Percentiles rank a stretch among this genome's conserved stretches.
These are phyloP conservation scores for Hemithea aestivaria DNA, from an alignment of 2,888 invertebrate species.

Conservation along the genomic window DNA sequence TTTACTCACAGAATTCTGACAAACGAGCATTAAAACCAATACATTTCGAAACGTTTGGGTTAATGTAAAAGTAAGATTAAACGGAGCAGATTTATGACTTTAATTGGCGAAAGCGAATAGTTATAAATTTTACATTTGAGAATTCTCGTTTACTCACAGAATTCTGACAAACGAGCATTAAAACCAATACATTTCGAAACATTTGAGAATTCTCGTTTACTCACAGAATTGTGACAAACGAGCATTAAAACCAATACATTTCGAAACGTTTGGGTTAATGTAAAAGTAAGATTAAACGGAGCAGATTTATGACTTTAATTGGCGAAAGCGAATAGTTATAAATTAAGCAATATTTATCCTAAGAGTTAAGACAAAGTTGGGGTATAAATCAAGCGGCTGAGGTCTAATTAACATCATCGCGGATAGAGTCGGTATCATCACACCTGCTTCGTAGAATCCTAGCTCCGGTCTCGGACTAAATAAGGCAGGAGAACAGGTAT, in stretches of 20 bases:
- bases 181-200: too few relatives aligned
- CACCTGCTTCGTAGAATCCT: conserved; percentile 59
- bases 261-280: conserved; percentile 5
- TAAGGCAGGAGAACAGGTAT: too few relatives aligned
- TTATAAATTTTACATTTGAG: too few relatives aligned
- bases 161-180: too few relatives aligned
- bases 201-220: too few relatives aligned
- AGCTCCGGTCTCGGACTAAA: too few relatives aligned
- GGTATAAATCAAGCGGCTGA: conserved; percentile 59
- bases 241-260: conserved; percentile 1
- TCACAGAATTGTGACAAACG: too few relatives aligned
- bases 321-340: conserved; percentile 40
- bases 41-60: conserved; percentile 8
- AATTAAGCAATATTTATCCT: conserved; percentile 43
- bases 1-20: too few relatives aligned
- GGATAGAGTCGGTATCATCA: conserved; percentile 46
- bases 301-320: conserved; percentile 29
- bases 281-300: neutral
- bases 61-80: neutral
- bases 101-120: conserved; percentile 35
- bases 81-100: conserved; percentile 22
- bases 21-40: neutral
- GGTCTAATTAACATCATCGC: conserved; percentile 58
- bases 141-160: too few relatives aligned
- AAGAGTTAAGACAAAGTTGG: conserved; percentile 51